Base-by-base conservation (phyloP, 2,888 invertebrate species). In the Cacoxenus indagator region DNA sequence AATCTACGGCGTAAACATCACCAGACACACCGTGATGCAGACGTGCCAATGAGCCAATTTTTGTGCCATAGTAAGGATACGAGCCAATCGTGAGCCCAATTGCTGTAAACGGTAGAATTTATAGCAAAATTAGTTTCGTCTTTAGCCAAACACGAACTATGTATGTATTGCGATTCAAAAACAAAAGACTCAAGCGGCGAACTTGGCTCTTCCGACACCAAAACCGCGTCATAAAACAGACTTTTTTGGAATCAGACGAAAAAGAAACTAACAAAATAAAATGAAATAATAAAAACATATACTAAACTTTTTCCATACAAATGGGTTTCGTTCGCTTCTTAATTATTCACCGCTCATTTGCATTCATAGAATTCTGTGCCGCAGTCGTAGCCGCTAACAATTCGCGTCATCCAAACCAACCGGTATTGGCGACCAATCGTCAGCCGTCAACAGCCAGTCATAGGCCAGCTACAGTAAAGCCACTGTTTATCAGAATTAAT, bases 1-100 rank as follows among this genome's bases (percentile, higher is more conserved):
- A 93, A 89, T 97, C 96, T 0, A 96, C 95, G 4, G 95, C 96
- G 88, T 92, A 96, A 67, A 96, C 95, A 82, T 92, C 92, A 9
- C 96, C 97, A 75, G 92, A 92, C 78, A 96, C 95, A 76, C 92
- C 94, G 88, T 96, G 96, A 88, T 96, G 93, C 76, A 95, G 90
- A 88, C 93, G 91, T 64, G 92, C 92, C 77, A 96, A 90, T 84
- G 93, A 90, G 69, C 95, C 96, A 74, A 96, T 89, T 85, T 92
- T 92, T 88, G 92, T 92, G 75, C 95, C 96, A 86, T 92, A 91
- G 89, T 95, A 95, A 75, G 90, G 90, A 71, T 87, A 90, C 65
- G 86, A 86, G 48, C 87, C 87, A 64, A 80, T 75, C 65, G 82
- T 69, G 62, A 72, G 71, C 68, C 80, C 73, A 22, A 83, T 55